These are phyloP conservation scores for Troglohyphantes excavatus DNA, from an alignment of 2,888 invertebrate species.

Conservation along the genomic window DNA sequence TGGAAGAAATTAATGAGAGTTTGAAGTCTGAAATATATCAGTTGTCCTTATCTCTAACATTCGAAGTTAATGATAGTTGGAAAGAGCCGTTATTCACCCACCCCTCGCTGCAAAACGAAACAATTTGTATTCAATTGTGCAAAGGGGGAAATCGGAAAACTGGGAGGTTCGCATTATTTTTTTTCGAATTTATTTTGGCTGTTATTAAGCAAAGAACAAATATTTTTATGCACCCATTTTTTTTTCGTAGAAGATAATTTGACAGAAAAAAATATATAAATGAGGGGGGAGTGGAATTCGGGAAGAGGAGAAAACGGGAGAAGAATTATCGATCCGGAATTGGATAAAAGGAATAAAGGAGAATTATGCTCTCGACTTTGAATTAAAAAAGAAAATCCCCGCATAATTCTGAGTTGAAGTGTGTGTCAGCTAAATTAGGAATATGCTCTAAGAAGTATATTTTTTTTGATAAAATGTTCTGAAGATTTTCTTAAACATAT, in stretches of 20 bases:
- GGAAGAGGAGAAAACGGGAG: not conserved
- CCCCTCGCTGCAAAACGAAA: not conserved
- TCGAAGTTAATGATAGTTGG: constrained; percentile 14
- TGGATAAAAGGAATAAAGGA: not conserved
- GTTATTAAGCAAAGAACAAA: constrained; percentile 6
- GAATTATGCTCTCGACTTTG: not conserved
- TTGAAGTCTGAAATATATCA: constrained; percentile 14
- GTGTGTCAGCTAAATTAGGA: constrained; percentile 1
- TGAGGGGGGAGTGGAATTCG: not conserved
- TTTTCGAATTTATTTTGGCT: constrained; percentile 13
- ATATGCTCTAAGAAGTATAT: not conserved
- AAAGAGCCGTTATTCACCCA: constrained; percentile 6
- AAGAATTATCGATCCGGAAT: not conserved
- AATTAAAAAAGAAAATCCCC: not conserved
- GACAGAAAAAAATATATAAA: not conserved
- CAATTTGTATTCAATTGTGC: constrained; percentile 35
- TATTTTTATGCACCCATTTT: not conserved
- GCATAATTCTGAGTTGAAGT: not conserved
- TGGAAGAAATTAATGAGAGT: not conserved
- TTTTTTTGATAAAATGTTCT: too few species aligned
- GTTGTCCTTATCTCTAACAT: not conserved
- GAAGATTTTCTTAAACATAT: too few species aligned
- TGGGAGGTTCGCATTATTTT: not conserved
- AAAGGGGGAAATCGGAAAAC: constrained; percentile 1
- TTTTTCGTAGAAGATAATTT: constrained; percentile 38